Evolutionary conservation across 2,888 invertebrate species (phyloP).

Genomic region (Polymixis flavicincta): DNA sequence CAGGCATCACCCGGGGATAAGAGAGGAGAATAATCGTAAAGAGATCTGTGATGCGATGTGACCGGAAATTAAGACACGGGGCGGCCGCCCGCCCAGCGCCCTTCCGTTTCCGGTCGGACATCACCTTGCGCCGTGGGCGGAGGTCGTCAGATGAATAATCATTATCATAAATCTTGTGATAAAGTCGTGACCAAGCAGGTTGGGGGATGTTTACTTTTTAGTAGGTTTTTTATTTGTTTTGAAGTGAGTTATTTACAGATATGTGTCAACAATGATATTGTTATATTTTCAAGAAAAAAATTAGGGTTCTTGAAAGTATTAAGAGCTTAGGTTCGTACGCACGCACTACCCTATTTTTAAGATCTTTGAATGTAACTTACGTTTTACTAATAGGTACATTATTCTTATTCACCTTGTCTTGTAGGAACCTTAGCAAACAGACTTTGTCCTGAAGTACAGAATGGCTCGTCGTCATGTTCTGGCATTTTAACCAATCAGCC

Average conservation of each 20-base stretch:
- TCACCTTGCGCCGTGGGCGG: conserved; percentile 84
- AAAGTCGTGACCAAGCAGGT: conserved; percentile 53
- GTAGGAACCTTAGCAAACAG: background rate
- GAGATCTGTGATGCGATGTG: conserved; percentile 81
- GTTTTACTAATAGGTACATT: too few relatives aligned
- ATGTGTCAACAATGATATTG: conserved; percentile 4
- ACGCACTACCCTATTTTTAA: too few relatives aligned
- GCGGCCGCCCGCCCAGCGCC: conserved; percentile 70
- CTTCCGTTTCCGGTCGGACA: conserved; percentile 82
- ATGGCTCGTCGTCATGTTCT: background rate
- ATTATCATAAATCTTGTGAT: conserved; percentile 75
- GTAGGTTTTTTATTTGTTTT: conserved; percentile 20
- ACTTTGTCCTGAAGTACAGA: background rate
- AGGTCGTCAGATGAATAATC: conserved; percentile 76
- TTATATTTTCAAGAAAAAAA: background rate
- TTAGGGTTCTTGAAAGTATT: background rate
- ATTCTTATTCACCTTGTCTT: background rate
- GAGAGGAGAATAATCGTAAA: conserved; percentile 74
- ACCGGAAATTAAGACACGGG: conserved; percentile 89
- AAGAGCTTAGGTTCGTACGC: background rate
- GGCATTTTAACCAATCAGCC: background rate
- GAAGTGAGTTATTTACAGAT: conserved; percentile 35
- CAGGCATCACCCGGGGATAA: conserved; percentile 63
- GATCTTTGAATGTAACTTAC: too few relatives aligned
- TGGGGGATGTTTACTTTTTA: conserved; percentile 36